Conservation (phyloP, 2,113 vertebrate genomes). For the Indicator maculatus region DNA sequence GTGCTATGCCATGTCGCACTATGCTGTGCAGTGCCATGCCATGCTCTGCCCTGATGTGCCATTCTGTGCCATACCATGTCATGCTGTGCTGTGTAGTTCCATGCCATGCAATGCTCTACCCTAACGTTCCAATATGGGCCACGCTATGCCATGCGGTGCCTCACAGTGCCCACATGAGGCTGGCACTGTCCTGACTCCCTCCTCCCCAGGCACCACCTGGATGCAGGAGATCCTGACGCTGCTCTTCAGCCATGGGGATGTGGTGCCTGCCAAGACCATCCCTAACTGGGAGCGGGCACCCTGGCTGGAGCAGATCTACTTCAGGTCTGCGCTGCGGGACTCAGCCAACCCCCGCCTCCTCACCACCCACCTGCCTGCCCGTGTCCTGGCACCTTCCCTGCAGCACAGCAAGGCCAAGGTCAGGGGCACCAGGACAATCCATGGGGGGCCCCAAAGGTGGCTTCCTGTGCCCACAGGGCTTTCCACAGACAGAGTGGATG, state of each 20-base stretch:
- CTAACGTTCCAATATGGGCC: not conserved
- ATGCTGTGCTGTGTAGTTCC: rapidly evolving
- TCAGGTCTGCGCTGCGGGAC: conserved; percentile 30
- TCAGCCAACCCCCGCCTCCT: conserved; percentile 67
- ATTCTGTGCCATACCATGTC: rapidly evolving
- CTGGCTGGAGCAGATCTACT: conserved; percentile 87
- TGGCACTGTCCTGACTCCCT: not conserved
- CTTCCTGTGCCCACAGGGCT: rapidly evolving
- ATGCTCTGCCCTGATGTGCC: rapidly evolving
- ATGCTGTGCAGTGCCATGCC: not conserved
- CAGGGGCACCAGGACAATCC: not conserved
- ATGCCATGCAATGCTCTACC: rapidly evolving
- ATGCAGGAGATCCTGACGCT: conserved; percentile 87
- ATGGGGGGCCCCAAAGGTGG: not conserved
- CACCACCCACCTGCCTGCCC: conserved; percentile 84
- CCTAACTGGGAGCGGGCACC: conserved; percentile 86
- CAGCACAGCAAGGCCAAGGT: conserved; percentile 81
- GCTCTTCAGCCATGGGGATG: conserved; percentile 75
- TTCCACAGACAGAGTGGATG: rapidly evolving
- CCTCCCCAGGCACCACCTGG: conserved; percentile 86
- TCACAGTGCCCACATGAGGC: rapidly evolving
- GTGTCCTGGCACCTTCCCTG: conserved; percentile 73
- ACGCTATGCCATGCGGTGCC: not conserved
- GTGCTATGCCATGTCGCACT: rapidly evolving
- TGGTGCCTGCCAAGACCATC: conserved; percentile 62